A percentile compares a stretch with the other conserved stretches of the same genome.
These are phyloP conservation scores for Phrynosoma platyrhinos DNA, from an alignment of 2,113 vertebrate genomes.

Conservation along the genomic window DNA sequence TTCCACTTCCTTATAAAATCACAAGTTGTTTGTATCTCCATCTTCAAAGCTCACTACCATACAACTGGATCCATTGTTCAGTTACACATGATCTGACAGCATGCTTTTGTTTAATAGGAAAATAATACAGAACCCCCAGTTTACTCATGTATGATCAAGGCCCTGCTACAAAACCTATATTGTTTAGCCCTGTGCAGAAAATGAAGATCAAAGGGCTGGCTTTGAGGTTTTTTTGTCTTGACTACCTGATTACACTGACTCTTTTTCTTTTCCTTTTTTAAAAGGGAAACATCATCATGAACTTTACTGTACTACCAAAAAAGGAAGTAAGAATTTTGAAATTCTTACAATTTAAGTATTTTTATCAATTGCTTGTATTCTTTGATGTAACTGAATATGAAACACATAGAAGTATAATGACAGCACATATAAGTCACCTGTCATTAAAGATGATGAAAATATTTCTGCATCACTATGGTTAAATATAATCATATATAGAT, in stretches of 20 bases:
- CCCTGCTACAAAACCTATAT: slow-evolving; percentile 25
- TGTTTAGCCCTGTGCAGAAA: slow-evolving; percentile 23
- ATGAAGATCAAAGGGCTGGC: slow-evolving; percentile 21
- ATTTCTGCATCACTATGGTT: too few relatives aligned
- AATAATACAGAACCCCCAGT: slow-evolving; percentile 1
- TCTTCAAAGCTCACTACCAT: slow-evolving; percentile 38
- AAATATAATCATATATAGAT: background rate
- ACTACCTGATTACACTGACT: background rate
- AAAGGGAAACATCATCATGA: slow-evolving; percentile 5
- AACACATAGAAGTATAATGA: background rate
- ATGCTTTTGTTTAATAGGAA: background rate
- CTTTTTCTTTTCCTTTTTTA: background rate
- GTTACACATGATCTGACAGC: background rate
- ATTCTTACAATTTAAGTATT: background rate
- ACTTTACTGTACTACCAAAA: background rate
- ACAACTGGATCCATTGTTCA: slow-evolving; percentile 18
- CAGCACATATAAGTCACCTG: background rate
- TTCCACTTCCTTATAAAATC: slow-evolving; percentile 25
- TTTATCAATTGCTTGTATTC: background rate
- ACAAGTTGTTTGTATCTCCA: slow-evolving; percentile 41
- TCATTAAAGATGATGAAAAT: background rate
- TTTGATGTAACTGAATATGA: background rate
- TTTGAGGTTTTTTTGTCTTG: background rate
- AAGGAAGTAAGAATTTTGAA: background rate
- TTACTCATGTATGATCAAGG: slow-evolving; percentile 30